These are phyloP conservation scores for Leptura quadrifasciata DNA, from an alignment of 2,888 invertebrate species.

Conservation along the genomic window DNA sequence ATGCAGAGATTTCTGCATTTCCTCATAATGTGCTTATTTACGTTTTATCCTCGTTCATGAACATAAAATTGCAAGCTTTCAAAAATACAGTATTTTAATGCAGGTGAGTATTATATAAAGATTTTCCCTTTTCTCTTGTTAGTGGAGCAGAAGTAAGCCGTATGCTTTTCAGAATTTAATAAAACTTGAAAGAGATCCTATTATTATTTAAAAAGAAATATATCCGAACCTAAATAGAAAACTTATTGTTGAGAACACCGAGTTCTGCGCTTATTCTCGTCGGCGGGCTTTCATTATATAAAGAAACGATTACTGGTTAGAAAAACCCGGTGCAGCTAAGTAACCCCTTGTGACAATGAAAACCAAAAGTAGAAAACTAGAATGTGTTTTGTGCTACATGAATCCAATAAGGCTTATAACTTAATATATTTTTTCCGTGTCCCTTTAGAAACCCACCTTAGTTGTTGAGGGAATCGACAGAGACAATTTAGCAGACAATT, in stretches of 20 bases:
- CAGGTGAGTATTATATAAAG: conserved; percentile 7
- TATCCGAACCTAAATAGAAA: neutral
- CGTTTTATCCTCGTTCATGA: neutral
- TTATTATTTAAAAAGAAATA: conserved; percentile 13
- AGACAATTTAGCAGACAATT: neutral
- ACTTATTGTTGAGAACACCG: conserved; percentile 3
- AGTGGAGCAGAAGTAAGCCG: conserved; percentile 3
- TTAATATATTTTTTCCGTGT: conserved; percentile 15
- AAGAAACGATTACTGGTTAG: conserved; percentile 6
- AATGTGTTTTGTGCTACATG: conserved; percentile 4
- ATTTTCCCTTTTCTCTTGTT: neutral
- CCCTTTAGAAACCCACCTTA: neutral
- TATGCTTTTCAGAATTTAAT: conserved; percentile 1
- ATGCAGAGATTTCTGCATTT: neutral
- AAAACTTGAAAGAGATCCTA: conserved; percentile 11
- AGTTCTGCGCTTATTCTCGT: neutral
- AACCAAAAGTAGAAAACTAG: conserved; percentile 9
- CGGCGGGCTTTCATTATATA: neutral
- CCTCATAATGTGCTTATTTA: conserved; percentile 7
- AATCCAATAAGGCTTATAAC: conserved; percentile 17
- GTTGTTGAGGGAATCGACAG: conserved; percentile 9
- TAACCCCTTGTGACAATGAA: neutral
- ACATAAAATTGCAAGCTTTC: neutral
- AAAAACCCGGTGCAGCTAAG: neutral
- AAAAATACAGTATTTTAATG: conserved; percentile 4